A percentile compares a stretch with the other conserved stretches of the same genome.
phyloP scores from a whole-genome alignment of 2,113 vertebrate species.

The Tyrannus savana region DNA sequence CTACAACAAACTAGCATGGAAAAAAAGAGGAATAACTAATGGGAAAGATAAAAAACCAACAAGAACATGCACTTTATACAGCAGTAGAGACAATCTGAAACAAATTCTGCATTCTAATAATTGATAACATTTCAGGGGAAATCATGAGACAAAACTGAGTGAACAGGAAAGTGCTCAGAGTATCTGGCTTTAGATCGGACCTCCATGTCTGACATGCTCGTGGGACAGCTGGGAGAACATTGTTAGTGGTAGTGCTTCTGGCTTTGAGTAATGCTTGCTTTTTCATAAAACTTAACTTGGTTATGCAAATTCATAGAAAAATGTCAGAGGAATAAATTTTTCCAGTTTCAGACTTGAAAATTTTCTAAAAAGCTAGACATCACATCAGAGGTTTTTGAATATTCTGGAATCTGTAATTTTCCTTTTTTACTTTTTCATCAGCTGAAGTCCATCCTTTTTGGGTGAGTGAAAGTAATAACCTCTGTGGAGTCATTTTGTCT shows the following conservation, averaged over 20 bases:
- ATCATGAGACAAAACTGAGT: neutral
- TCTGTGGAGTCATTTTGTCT: neutral
- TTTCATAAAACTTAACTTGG: neutral
- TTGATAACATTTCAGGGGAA: neutral
- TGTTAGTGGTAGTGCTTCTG: neutral
- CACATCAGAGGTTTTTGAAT: neutral
- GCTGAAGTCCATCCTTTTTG: neutral
- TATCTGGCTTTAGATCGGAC: neutral
- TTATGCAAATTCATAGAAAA: neutral
- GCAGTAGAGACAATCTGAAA: neutral
- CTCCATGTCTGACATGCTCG: neutral
- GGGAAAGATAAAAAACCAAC: neutral
- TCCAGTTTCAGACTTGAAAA: neutral
- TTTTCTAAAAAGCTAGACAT: neutral
- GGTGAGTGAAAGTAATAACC: neutral
- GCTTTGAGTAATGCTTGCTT: neutral
- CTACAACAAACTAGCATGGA: neutral
- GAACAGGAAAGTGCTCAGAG: neutral
- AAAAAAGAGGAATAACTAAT: neutral
- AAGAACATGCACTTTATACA: neutral
- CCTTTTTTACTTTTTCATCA: neutral
- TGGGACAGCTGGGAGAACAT: neutral
- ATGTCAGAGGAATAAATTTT: neutral
- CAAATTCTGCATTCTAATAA: neutral
- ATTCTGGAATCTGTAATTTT: neutral